Base-by-base conservation (phyloP, 1,140 invertebrate species). In the Musca vetustissima region DNA sequence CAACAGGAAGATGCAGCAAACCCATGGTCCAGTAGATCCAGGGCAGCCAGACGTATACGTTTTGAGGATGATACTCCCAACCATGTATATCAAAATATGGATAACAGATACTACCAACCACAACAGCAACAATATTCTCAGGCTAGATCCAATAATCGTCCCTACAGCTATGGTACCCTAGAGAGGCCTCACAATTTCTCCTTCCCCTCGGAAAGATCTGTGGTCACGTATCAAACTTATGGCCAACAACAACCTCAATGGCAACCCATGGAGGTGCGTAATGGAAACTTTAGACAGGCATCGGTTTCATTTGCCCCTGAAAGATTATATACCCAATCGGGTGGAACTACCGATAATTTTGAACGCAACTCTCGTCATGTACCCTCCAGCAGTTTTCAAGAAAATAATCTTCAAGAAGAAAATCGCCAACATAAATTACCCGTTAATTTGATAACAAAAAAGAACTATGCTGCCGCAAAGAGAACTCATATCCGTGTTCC, bases 141-240 rank as follows among this genome's bases (percentile, higher is more conserved):
- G 11, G 1, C 48, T 13, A 59, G 22, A 22, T 19, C 9, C 28
- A 43, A 32, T 21, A 43, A 36, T 43, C 13, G 52, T 28, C 55
- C 53, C 43, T 22, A 49, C 1, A 36, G 25, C 21, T 55, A 47
- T 48, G 53, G 64, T 25, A 28, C 61, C 4, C 9, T 69, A 14
- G 28, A 21, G 11, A 49, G 61, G 13, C n/a, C 9, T 14, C 64
- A 69, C 25, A 53, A 69, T 48, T 65, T 69, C 25, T 65, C 61
- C 4, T 65, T 69, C 17, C 68, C 68, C 17, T 21, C 14, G 0
- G 49, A 68, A 43, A 57, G 22, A 1, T 43, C 21, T 28, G 43
- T 43, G 17, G 53, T 65, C 36, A 77, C 19, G 71, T 74, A 71
- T 72, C 73, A 72, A 8, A 55, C 53, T 72, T 36, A 55, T 47